Percentiles rank a stretch among this genome's conserved stretches.
These are phyloP conservation scores for Heliconius erato DNA, from an alignment of 2,888 invertebrate genomes.

Conservation along the genomic window DNA sequence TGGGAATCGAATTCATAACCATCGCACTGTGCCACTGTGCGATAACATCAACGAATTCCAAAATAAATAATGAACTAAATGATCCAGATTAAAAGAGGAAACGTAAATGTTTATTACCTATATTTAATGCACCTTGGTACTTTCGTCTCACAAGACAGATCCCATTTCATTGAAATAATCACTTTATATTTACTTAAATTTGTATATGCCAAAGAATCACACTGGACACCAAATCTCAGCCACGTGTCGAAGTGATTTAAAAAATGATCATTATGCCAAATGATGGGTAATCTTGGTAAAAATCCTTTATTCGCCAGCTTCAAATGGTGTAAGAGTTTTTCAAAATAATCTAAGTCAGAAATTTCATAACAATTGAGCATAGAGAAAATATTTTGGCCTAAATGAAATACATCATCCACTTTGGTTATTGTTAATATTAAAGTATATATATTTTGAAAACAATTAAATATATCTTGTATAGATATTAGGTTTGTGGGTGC, in stretches of 20 bases:
- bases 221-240: slow-evolving; percentile 87
- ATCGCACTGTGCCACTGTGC: too few species aligned
- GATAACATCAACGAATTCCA: too few species aligned
- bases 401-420: slow-evolving; percentile 91
- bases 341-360: slow-evolving; percentile 90
- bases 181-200: slow-evolving; percentile 89
- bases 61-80: not conserved
- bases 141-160: slow-evolving; percentile 88
- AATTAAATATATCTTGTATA: slow-evolving; percentile 89
- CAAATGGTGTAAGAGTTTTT: slow-evolving; percentile 86
- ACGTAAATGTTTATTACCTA: slow-evolving; percentile 57
- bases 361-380: slow-evolving; percentile 88
- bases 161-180: slow-evolving; percentile 92
- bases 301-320: slow-evolving; percentile 86
- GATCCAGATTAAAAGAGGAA: too few species aligned
- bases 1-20: too few species aligned
- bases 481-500: slow-evolving; percentile 87
- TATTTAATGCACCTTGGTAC: slow-evolving; percentile 64
- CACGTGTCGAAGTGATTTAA: slow-evolving; percentile 80
- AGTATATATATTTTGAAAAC: slow-evolving; percentile 89
- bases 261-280: slow-evolving; percentile 90
- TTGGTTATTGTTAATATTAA: slow-evolving; percentile 90
- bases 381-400: slow-evolving; percentile 91
- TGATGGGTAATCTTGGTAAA: slow-evolving; percentile 84
- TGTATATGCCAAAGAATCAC: slow-evolving; percentile 90